These are phyloP conservation scores for Gopherus flavomarginatus DNA, from an alignment of 2,113 vertebrate species.

Conservation along the genomic window DNA sequence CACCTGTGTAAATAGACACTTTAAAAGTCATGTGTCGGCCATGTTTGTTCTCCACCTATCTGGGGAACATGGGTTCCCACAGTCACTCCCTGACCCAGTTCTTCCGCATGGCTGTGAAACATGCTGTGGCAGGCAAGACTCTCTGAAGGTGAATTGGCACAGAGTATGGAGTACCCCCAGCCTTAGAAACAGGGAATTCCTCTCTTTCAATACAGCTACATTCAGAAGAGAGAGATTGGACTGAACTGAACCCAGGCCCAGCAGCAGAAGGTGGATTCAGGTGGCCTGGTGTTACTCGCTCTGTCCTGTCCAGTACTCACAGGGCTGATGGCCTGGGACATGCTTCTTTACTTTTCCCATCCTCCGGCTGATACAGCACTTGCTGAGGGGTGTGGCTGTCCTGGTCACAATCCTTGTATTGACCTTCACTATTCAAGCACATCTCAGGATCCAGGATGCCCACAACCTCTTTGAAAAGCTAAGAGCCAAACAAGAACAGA, in stretches of 20 bases:
- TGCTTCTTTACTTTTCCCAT: neutral
- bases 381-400: neutral
- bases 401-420: neutral
- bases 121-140: neutral
- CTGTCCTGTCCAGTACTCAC: neutral
- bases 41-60: neutral
- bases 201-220: neutral
- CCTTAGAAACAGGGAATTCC: neutral
- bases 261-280: neutral
- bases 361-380: neutral
- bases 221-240: neutral
- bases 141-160: neutral
- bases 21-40: neutral
- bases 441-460: constrained; percentile 78
- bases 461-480: constrained; percentile 81
- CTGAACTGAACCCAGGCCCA: neutral
- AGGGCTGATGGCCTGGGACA: neutral
- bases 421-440: constrained; percentile 31
- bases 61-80: neutral
- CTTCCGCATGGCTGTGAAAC: neutral
- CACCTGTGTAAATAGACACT: neutral
- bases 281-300: no score
- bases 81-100: neutral
- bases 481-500: neutral
- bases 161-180: neutral